Conservation (phyloP, 2,888 invertebrate genomes). For the Scaeva pyrastri region DNA sequence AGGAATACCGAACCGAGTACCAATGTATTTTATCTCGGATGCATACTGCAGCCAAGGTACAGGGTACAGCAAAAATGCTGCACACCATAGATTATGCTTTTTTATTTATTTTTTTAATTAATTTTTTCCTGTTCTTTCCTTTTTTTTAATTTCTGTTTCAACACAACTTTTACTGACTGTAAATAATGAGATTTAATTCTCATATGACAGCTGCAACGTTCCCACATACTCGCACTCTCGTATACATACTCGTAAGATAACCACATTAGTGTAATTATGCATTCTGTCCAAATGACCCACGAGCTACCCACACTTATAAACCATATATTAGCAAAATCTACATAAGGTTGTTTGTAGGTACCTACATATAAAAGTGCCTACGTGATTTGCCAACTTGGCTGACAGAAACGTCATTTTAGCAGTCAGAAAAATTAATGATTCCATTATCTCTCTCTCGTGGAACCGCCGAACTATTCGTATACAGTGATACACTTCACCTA, state of each 20-base stretch:
- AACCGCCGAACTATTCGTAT: background rate
- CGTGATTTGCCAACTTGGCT: slow-evolving; percentile 54
- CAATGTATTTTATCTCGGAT: background rate
- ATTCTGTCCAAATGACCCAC: slow-evolving; percentile 55
- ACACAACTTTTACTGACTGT: slow-evolving; percentile 30
- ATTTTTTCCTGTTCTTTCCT: background rate
- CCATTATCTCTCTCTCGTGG: slow-evolving; percentile 34
- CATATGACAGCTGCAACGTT: slow-evolving; percentile 60
- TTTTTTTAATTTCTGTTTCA: too few relatives aligned
- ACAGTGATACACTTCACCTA: background rate
- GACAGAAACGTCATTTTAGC: slow-evolving; percentile 49
- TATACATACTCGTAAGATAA: too few relatives aligned
- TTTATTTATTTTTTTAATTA: background rate
- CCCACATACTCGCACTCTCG: too few relatives aligned
- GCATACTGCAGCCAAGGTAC: background rate
- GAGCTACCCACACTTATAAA: slow-evolving; percentile 48
- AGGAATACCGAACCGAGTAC: background rate
- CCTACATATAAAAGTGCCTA: background rate
- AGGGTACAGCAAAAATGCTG: background rate
- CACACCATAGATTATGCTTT: background rate
- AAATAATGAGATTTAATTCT: slow-evolving; percentile 61
- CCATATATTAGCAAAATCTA: background rate
- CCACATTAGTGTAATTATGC: slow-evolving; percentile 62
- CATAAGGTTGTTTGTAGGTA: background rate
- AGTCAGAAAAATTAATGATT: slow-evolving; percentile 54